These are phyloP conservation scores for Styela plicata DNA, from an alignment of 23 tunicate species.

Conservation along the genomic window DNA sequence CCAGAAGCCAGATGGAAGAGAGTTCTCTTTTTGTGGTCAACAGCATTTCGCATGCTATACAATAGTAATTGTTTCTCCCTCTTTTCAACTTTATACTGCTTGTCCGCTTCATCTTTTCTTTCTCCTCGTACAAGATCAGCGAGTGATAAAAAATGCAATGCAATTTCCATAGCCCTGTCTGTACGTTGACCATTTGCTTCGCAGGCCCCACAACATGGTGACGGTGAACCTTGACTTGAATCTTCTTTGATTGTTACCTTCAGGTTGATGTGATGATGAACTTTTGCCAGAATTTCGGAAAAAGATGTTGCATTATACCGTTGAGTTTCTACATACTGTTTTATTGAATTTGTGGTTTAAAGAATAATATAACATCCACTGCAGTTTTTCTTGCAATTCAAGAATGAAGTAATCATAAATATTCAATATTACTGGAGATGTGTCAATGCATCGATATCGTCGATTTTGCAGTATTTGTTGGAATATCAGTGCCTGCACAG, in stretches of 20 bases:
- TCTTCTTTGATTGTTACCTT: not conserved
- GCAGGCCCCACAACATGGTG: conserved; percentile 59
- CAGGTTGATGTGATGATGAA: not conserved
- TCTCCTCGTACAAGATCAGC: conserved; percentile 36
- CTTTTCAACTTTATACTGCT: not conserved
- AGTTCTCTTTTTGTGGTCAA: conserved; percentile 66
- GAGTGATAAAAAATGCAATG: conserved; percentile 66
- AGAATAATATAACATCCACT: no score
- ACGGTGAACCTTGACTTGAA: not conserved
- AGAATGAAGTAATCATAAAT: no score
- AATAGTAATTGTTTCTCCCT: conserved; percentile 29
- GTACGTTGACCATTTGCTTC: conserved; percentile 85
- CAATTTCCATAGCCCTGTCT: conserved; percentile 73
- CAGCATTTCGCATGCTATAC: conserved; percentile 39
- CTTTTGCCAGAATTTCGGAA: conserved; percentile 24
- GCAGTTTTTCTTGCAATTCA: no score
- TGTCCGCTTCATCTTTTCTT: not conserved
- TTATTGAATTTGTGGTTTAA: no score
- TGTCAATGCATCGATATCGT: no score
- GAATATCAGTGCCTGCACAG: no score
- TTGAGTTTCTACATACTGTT: no score
- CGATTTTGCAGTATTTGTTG: no score
- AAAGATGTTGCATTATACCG: no score
- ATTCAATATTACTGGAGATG: no score
- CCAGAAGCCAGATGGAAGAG: conserved; percentile 77